A percentile compares a stretch with the other conserved stretches of the same genome.
phyloP scores from a whole-genome alignment of 1,140 invertebrate species.

The Drosophila nigrodunni region DNA sequence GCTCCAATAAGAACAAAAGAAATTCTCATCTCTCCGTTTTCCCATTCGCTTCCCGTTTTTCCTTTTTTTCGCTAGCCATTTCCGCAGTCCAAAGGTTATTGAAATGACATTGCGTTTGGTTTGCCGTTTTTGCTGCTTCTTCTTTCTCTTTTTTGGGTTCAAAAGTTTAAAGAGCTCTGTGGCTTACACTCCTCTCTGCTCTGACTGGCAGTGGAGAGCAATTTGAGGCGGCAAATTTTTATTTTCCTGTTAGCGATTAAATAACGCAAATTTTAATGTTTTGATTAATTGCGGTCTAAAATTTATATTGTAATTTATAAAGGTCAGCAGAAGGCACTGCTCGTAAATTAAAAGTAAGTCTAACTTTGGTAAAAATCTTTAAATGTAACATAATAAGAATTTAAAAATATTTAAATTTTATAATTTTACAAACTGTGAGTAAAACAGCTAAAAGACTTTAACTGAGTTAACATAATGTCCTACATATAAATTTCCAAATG shows the following conservation, averaged over 20 bases:
- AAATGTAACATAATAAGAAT: too few species aligned
- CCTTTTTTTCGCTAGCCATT: constrained; percentile 29
- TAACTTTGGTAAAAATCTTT: too few species aligned
- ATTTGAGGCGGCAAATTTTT: constrained; percentile 50
- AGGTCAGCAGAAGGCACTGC: neutral
- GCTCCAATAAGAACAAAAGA: constrained; percentile 82
- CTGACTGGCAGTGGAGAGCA: constrained; percentile 15
- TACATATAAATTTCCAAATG: too few species aligned
- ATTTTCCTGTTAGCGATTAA: constrained; percentile 55
- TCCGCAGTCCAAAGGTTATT: constrained; percentile 56
- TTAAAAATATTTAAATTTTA: too few species aligned
- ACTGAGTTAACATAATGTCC: too few species aligned
- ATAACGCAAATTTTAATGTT: constrained; percentile 24
- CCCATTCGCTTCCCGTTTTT: neutral
- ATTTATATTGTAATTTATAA: constrained; percentile 9
- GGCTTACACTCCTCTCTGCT: constrained; percentile 10
- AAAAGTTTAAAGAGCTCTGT: constrained; percentile 50
- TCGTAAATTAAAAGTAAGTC: too few species aligned
- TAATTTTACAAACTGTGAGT: too few species aligned
- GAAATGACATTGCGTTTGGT: constrained; percentile 50
- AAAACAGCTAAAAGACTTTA: too few species aligned
- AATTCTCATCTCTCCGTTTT: constrained; percentile 43
- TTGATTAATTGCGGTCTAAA: constrained; percentile 43
- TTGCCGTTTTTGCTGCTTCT: too few species aligned
- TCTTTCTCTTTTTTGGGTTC: constrained; percentile 25